Evolutionary conservation across 2,797 vertebrate species (phyloP).

Genomic region (Tapera naevia): DNA sequence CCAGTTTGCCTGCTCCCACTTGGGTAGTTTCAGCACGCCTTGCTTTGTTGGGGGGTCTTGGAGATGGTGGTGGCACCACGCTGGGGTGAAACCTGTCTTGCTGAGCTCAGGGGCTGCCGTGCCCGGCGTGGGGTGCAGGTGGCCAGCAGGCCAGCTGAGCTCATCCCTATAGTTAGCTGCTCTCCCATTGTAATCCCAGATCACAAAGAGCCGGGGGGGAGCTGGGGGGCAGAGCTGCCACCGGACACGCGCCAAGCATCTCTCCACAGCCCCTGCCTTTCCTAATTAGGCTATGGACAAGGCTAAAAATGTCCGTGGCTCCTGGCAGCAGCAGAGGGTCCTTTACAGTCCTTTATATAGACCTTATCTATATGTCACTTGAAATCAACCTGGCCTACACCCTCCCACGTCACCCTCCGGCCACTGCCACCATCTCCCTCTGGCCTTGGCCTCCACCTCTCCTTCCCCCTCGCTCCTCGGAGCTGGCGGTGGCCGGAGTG

Average conservation of each 20-base stretch:
- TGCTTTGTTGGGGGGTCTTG: not conserved
- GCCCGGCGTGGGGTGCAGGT: not conserved
- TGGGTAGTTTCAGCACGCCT: not conserved
- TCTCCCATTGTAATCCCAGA: constrained; percentile 72
- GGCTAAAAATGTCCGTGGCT: constrained; percentile 54
- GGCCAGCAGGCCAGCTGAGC: constrained; percentile 33
- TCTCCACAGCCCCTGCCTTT: constrained; percentile 61
- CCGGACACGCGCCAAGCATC: constrained; percentile 67
- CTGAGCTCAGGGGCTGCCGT: rapidly evolving
- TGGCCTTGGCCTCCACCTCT: not conserved
- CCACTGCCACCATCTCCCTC: not conserved
- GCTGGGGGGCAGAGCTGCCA: not conserved
- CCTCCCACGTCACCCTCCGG: not conserved
- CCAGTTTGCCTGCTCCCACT: not conserved
- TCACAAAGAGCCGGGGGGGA: constrained; percentile 67
- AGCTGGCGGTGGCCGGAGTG: not conserved
- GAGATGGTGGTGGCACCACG: rapidly evolving
- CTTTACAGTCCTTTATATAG: constrained; percentile 74
- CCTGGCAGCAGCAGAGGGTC: constrained; percentile 47
- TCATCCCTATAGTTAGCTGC: constrained; percentile 73
- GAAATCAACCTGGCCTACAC: constrained; percentile 60
- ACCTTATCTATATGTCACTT: constrained; percentile 66
- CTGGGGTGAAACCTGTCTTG: rapidly evolving
- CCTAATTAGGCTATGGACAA: constrained; percentile 74
- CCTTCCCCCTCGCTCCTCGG: not conserved